Evolutionary conservation across 2,888 invertebrate species (phyloP).

Genomic region (Drosophila mettleri): DNA sequence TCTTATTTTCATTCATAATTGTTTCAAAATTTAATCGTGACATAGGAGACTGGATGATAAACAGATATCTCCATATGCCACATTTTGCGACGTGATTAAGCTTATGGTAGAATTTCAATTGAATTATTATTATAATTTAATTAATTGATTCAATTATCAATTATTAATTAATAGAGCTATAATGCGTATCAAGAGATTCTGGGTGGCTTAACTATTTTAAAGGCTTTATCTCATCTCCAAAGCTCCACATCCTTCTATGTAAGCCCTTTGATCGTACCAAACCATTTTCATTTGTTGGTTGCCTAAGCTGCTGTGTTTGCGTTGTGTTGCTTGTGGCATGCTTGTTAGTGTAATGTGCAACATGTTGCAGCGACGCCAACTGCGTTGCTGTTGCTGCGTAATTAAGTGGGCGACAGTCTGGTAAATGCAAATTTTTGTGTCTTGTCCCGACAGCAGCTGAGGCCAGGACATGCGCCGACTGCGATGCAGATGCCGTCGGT

Average conservation of each 20-base stretch:
- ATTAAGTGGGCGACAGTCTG: slow-evolving; percentile 78
- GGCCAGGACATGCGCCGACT: slow-evolving; percentile 65
- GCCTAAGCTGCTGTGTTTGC: slow-evolving; percentile 18
- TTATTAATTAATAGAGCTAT: too few species aligned
- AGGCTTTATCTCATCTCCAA: too few species aligned
- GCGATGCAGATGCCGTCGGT: slow-evolving; percentile 58
- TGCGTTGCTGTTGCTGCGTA: slow-evolving; percentile 71
- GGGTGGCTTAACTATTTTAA: too few species aligned
- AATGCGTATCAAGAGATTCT: too few species aligned
- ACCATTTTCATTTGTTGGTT: slow-evolving; percentile 38
- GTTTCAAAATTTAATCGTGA: too few species aligned
- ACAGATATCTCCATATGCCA: too few species aligned
- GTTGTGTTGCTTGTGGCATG: slow-evolving; percentile 43
- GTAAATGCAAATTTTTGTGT: slow-evolving; percentile 76
- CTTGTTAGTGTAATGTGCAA: slow-evolving; percentile 75
- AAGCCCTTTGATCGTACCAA: neutral
- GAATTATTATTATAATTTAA: too few species aligned
- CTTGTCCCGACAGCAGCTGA: slow-evolving; percentile 61
- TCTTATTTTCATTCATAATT: too few species aligned
- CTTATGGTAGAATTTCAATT: too few species aligned
- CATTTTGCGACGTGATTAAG: too few species aligned
- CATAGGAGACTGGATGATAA: too few species aligned
- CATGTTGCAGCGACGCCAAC: slow-evolving; percentile 64
- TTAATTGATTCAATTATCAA: too few species aligned
- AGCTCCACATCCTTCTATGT: neutral